Percentiles rank a stretch among this genome's conserved stretches.
Conservation (phyloP, 2,888 invertebrate species). For the Drosophila setosimentum region DNA sequence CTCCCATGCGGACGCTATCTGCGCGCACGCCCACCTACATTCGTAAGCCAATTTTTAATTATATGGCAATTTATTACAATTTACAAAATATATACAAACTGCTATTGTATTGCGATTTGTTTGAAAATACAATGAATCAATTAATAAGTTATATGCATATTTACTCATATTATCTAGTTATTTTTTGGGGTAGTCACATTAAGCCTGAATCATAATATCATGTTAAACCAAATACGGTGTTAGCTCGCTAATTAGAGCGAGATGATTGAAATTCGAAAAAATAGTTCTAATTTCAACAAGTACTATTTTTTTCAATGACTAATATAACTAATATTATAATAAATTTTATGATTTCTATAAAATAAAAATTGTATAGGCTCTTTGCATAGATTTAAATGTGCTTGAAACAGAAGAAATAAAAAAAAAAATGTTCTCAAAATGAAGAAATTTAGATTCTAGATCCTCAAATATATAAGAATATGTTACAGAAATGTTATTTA, state of each 20-base stretch:
- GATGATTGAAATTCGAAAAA: background rate
- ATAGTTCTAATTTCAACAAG: background rate
- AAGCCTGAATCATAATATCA: slow-evolving; percentile 4
- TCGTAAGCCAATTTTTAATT: slow-evolving; percentile 54
- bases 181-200: slow-evolving; percentile 12
- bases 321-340: background rate
- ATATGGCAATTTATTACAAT: slow-evolving; percentile 68
- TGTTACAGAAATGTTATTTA: background rate
- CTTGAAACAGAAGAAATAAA: slow-evolving; percentile 3
- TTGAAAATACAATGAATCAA: slow-evolving; percentile 50
- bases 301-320: background rate
- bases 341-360: slow-evolving; percentile 9
- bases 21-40: slow-evolving; percentile 38
- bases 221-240: slow-evolving; percentile 8
- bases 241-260: slow-evolving; percentile 1
- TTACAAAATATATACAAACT: slow-evolving; percentile 55
- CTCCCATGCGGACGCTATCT: slow-evolving; percentile 9
- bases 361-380: slow-evolving; percentile 5
- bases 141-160: slow-evolving; percentile 15
- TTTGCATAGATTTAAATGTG: slow-evolving; percentile 8
- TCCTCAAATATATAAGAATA: background rate
- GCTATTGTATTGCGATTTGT: slow-evolving; percentile 69
- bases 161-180: slow-evolving; percentile 2
- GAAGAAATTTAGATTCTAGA: background rate
- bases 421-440: background rate